A percentile compares a stretch with the other conserved stretches of the same genome.
Conservation (phyloP, 2,888 invertebrate species). For the Brachyptera putata region DNA sequence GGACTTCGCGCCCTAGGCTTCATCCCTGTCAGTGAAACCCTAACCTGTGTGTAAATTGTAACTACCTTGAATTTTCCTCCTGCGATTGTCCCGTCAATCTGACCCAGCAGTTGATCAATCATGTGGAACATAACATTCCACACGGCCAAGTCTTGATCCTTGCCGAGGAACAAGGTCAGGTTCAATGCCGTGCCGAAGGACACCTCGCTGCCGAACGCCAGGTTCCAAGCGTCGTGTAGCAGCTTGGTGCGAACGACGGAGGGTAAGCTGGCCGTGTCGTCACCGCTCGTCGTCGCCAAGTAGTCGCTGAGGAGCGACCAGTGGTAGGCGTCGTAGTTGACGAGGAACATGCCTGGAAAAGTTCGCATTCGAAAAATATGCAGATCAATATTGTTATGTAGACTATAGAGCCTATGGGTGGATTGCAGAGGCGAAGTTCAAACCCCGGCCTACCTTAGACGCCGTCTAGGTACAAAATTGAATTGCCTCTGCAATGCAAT, state of each 20-base stretch:
- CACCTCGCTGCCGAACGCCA: constrained; percentile 72
- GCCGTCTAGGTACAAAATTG: no score
- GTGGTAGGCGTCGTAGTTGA: constrained; percentile 72
- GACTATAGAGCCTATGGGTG: no score
- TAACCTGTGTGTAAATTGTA: no score
- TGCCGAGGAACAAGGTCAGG: constrained; percentile 68
- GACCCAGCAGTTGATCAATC: constrained; percentile 73
- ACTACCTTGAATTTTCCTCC: constrained; percentile 27
- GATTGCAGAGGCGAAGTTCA: no score
- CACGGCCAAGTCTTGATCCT: constrained; percentile 69
- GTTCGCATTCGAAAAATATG: no score
- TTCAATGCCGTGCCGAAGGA: constrained; percentile 71
- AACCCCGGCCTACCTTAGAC: no score
- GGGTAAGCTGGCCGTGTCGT: constrained; percentile 48
- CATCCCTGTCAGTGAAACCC: no score
- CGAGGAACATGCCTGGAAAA: constrained; percentile 66
- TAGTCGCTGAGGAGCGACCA: constrained; percentile 70
- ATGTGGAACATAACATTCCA: constrained; percentile 82
- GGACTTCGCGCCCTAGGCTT: no score
- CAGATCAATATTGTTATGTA: no score
- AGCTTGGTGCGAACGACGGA: constrained; percentile 58
- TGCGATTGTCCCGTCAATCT: constrained; percentile 56
- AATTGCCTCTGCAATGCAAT: no score
- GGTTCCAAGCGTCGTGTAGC: constrained; percentile 72
- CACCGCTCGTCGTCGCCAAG: constrained; percentile 41